Percentiles rank a stretch among this genome's conserved stretches.
Conservation (phyloP, 2,113 vertebrate species). For the Hypomesus transpacificus region DNA sequence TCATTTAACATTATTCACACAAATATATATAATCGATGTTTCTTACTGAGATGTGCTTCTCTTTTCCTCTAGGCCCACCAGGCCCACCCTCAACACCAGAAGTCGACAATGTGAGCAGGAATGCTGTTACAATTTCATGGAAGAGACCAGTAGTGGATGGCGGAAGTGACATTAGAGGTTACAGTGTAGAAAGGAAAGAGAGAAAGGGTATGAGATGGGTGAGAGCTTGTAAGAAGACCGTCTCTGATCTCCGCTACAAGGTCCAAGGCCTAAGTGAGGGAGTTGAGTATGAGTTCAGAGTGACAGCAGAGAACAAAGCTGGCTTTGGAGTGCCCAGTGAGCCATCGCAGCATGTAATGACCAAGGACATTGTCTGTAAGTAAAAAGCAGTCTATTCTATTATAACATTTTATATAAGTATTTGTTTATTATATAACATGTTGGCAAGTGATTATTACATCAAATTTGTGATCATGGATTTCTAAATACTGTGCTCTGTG, state of each 20-base stretch:
- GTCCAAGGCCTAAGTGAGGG: conserved; percentile 90
- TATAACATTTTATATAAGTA: not conserved
- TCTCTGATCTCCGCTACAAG: conserved; percentile 94
- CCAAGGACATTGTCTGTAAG: conserved; percentile 94
- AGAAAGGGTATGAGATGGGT: conserved; percentile 95
- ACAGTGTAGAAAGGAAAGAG: conserved; percentile 90
- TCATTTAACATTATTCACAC: not conserved
- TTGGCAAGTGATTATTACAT: too few relatives aligned
- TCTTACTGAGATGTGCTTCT: conserved; percentile 2
- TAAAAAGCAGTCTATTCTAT: conserved; percentile 38
- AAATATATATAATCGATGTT: not conserved
- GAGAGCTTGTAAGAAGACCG: conserved; percentile 86
- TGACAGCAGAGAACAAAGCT: conserved; percentile 96
- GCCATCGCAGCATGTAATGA: conserved; percentile 80
- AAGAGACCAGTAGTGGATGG: conserved; percentile 89
- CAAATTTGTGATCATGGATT: too few relatives aligned
- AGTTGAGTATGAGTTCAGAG: conserved; percentile 95
- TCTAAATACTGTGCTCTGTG: not conserved
- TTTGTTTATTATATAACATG: too few relatives aligned
- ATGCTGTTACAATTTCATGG: conserved; percentile 88
- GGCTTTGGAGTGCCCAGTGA: conserved; percentile 94
- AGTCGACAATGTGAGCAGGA: conserved; percentile 88
- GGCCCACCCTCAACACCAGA: conserved; percentile 93
- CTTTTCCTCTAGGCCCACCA: conserved; percentile 70
- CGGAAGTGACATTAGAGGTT: conserved; percentile 96